Base-by-base conservation (phyloP, 2,797 vertebrate genomes). In the Takifugu ocellatus region DNA sequence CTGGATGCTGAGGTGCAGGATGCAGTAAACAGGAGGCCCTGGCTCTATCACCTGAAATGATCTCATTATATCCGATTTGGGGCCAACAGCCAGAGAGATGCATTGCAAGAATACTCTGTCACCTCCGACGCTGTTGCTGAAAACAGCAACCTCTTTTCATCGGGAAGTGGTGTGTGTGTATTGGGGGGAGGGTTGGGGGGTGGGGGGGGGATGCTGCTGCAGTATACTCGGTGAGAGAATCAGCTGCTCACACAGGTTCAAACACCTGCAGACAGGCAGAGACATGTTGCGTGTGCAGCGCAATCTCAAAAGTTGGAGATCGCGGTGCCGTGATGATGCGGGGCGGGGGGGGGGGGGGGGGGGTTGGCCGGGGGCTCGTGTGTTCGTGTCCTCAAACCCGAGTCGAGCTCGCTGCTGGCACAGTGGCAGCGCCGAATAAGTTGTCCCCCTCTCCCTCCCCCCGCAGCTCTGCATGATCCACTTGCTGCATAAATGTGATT, bases 401-500 rank as follows among this genome's bases (percentile, higher is more conserved):
- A 47, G 9, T 69, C 54, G 72, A 51, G 61, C 77, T 85, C 69
- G 61, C 67, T 54, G 72, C 67, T 56, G 72, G 79, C 79, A 86
- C 80, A 87, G 82, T 70, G 79, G 79, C 78, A 68, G 80, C 81
- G 85, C 82, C 53, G 78, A 78, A 87, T 82, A 91, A 91, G 86
- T 89, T 88, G 83, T 72, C 36, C 74, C 78, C 66, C 68, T 68
- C 77, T 70, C 44, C 70, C 70, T 77, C 61, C 66, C 71, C 77
- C 66, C 73, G 75, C 67, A 53, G 77, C 77, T 69, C 83, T 83
- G 86, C 85, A 83, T 78, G 80, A 84, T 80, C 80, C 75, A 82
- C 82, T 82, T 71, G 81, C 85, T 91, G 88, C 87, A 90, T 87
- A 81, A 75, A 90, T 83, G 84, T 73, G 87, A 88, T 85, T 88